Evolutionary conservation across 1,140 invertebrate species (phyloP).

Genomic region (Teleopsis dalmanni): DNA sequence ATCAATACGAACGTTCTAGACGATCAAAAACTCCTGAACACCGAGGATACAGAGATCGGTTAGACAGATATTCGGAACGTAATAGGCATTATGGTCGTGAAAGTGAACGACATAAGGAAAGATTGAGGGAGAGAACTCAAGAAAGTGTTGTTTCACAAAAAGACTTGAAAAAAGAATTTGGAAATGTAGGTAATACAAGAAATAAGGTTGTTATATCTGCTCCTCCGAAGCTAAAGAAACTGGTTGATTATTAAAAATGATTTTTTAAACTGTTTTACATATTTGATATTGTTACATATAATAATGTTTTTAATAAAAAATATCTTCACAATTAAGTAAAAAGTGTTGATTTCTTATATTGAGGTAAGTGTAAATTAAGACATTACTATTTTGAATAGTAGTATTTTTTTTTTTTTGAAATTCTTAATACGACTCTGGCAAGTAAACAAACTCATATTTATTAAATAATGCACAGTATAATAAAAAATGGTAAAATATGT

Average conservation of each 20-base stretch:
- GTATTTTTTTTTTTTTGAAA: no score
- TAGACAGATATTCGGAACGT: neutral
- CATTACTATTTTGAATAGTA: no score
- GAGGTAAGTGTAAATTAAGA: no score
- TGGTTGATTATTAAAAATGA: constrained; percentile 41
- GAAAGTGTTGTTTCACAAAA: neutral
- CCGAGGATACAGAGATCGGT: constrained; percentile 5
- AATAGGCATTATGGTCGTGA: constrained; percentile 7
- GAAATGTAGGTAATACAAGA: constrained; percentile 9
- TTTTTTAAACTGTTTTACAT: no score
- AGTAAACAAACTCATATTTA: no score
- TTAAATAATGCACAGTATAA: no score
- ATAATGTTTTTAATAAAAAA: no score
- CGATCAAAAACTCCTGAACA: neutral
- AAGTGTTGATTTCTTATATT: no score
- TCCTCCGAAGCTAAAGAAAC: constrained; percentile 39
- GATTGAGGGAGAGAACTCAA: constrained; percentile 3
- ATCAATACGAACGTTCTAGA: neutral
- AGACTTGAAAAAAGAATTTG: neutral
- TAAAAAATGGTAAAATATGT: no score
- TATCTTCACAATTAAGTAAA: no score
- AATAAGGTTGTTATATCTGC: constrained; percentile 37
- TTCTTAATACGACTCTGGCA: no score
- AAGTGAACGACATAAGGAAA: constrained; percentile 4
- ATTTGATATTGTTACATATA: no score